Percentiles rank a stretch among this genome's conserved stretches.
Evolutionary conservation across 2,797 vertebrate genomes (phyloP).

Genomic region (Sardinella longiceps): DNA sequence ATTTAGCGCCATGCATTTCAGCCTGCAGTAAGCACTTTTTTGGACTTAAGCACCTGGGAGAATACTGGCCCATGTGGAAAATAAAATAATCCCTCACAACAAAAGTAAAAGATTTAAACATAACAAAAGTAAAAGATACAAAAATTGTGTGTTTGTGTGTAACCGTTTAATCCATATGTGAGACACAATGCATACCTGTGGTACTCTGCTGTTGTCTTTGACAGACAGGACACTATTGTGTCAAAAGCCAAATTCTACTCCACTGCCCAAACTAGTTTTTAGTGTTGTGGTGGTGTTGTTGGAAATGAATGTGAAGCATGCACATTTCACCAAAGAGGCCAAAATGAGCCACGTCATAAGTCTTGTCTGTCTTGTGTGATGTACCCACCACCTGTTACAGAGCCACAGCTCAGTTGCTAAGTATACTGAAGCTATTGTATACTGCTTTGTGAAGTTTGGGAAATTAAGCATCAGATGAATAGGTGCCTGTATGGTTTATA

Average conservation of each 20-base stretch:
- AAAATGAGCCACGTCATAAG: no score
- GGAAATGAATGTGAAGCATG: background rate
- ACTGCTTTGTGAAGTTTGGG: background rate
- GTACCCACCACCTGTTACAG: background rate
- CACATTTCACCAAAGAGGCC: background rate
- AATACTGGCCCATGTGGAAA: no score
- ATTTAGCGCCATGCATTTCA: no score
- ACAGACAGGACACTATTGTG: no score
- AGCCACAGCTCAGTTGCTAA: background rate
- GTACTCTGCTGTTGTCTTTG: background rate
- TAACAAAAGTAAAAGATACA: no score
- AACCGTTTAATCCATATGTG: background rate
- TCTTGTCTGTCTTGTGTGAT: no score
- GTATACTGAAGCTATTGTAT: background rate
- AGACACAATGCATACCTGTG: background rate
- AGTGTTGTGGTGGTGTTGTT: background rate
- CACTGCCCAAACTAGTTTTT: background rate
- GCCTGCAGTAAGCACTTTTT: no score
- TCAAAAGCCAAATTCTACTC: background rate
- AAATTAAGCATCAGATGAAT: background rate
- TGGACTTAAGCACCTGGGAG: no score
- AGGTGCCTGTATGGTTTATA: background rate
- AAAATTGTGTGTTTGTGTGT: conserved; percentile 14
- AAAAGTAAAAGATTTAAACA: no score
- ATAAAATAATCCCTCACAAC: no score